Evolutionary conservation across 2,888 invertebrate genomes (phyloP), one percentile per base, ranked within the genome.

Genomic region (Hypselothyrea guttata): DNA sequence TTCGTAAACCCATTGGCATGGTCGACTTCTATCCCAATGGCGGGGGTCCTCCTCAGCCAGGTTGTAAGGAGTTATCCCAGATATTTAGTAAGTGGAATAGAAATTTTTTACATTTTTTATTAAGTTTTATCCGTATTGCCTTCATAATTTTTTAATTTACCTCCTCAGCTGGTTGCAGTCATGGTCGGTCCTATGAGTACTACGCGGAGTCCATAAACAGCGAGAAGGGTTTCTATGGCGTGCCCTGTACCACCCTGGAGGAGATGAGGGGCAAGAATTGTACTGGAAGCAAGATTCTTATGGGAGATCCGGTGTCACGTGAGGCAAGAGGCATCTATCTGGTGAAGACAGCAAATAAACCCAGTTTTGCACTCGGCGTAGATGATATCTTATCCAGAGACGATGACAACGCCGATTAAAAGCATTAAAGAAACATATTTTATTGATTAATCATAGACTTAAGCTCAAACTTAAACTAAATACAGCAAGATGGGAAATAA

Each of bases 11-110:
- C 3, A 91, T 94, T 12, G 95, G 95, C 0, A 92, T 94, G 82
- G 93, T 87, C 0, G 95, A 95, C 88, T 95, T 94, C 84, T 95
- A 94, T 89, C 95, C 95, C 0, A 95, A 95, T 85, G 92, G 92
- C 9, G 95, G 95, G 0, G 86, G 84, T 13, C 91, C 93, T 0
- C 91, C 91, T 0, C 95, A 95, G 79, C 95, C 95, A 0, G 94
- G 94, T 0, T 94, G 94, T 82, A 90, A 90, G 7, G 91, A 92
- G 27, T 38, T 89, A 0, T 88, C 89, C n/a, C 88, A 89, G 58
- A 87, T 90, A 48, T 86, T 89, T 87, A 64, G 88, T 91, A 59
- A 75, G 86, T 52, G 22, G 5, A n/a, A n/a, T n/a, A n/a, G n/a
- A n/a, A n/a, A n/a, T n/a, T n/a, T n/a, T n/a, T n/a, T n/a, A n/a